These are phyloP conservation scores for Actenoides hombroni DNA, from an alignment of 2,113 vertebrate species.

Conservation along the genomic window DNA sequence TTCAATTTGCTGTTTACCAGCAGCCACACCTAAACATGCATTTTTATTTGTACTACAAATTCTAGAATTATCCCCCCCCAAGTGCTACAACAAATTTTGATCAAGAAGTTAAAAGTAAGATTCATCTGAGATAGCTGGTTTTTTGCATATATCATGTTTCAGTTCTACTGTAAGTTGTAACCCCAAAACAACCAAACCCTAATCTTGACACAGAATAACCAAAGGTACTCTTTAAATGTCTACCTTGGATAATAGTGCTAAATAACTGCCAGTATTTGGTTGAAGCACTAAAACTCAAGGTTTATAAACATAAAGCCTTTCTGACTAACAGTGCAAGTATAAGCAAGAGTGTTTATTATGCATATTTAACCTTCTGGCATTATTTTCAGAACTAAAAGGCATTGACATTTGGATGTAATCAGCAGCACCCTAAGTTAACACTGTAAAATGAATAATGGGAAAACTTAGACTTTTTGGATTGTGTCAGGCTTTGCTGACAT, in stretches of 20 bases:
- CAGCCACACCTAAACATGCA: not conserved
- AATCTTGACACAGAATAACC: not conserved
- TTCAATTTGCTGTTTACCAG: not conserved
- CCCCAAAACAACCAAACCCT: not conserved
- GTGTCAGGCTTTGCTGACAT: not conserved
- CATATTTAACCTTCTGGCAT: not conserved
- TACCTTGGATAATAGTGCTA: not conserved
- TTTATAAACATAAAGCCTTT: not conserved
- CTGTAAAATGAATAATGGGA: not conserved
- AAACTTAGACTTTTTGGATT: not conserved
- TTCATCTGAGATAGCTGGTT: conserved; percentile 7
- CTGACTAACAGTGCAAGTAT: not conserved
- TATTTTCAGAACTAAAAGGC: conserved; percentile 22
- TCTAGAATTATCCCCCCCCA: not conserved
- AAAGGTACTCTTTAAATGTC: not conserved
- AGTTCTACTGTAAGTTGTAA: not conserved
- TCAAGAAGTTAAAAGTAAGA: not conserved
- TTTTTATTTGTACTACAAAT: not conserved
- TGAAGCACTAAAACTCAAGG: not conserved
- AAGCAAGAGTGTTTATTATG: not conserved
- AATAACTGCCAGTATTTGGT: not conserved
- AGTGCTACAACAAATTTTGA: not conserved
- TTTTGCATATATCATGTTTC: conserved; percentile 37
- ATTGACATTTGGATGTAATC: not conserved
- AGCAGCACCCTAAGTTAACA: not conserved